Evolutionary conservation across 2,888 invertebrate genomes (phyloP).

Genomic region (Xestia ashworthii): DNA sequence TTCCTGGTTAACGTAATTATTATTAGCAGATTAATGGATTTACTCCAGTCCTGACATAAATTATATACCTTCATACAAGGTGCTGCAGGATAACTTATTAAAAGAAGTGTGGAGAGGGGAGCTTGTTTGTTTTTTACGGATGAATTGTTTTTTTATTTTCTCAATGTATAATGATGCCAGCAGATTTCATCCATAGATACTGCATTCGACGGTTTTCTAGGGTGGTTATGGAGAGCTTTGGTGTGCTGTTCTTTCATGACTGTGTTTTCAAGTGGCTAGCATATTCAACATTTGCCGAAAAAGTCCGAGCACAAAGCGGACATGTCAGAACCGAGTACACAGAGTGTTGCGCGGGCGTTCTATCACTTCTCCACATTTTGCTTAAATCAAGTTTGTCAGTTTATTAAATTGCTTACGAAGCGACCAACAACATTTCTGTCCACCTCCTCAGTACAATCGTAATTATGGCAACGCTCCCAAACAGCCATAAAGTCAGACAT

Average conservation of each 20-base stretch:
- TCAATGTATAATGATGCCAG: too few species aligned
- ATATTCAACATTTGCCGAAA: too few species aligned
- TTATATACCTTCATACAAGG: background rate
- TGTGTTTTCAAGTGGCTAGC: too few species aligned
- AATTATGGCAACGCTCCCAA: slow-evolving; percentile 34
- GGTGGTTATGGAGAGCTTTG: too few species aligned
- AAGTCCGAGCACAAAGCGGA: too few species aligned
- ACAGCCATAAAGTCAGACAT: slow-evolving; percentile 41
- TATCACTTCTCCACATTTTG: slow-evolving; percentile 1
- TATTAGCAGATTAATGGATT: slow-evolving; percentile 27
- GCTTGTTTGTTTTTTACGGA: background rate
- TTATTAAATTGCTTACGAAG: slow-evolving; percentile 24
- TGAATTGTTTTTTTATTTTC: background rate
- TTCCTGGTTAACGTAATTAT: slow-evolving; percentile 36
- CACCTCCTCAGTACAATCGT: slow-evolving; percentile 2
- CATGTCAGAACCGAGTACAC: background rate
- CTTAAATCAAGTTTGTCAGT: slow-evolving; percentile 8
- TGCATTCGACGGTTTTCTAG: too few species aligned
- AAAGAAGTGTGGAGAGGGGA: background rate
- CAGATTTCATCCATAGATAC: too few species aligned
- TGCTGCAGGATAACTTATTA: slow-evolving; percentile 25
- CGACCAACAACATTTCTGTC: slow-evolving; percentile 2
- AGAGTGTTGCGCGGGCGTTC: background rate
- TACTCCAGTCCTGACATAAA: background rate
- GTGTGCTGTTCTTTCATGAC: too few species aligned